Percentiles rank a stretch among this genome's conserved stretches.
Conservation (phyloP, 2,888 invertebrate species). For the Calameuta pallipes region DNA sequence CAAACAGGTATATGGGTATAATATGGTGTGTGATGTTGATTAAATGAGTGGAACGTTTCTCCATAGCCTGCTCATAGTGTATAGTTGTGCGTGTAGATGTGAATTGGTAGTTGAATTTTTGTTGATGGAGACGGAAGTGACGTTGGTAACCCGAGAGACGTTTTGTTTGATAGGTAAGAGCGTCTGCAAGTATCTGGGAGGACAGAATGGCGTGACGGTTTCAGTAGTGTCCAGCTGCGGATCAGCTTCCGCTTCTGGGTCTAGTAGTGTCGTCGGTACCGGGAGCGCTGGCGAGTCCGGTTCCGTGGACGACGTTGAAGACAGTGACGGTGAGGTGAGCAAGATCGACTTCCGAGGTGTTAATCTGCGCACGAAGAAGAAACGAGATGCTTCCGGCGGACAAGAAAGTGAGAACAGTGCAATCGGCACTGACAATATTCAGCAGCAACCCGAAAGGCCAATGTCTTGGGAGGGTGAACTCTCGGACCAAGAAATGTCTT, state of each 20-base stretch:
- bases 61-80: not conserved
- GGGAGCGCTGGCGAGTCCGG: conserved; percentile 33
- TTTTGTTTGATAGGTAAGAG: conserved; percentile 50
- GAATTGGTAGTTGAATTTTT: not conserved
- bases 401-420: conserved; percentile 58
- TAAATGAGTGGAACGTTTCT: not conserved
- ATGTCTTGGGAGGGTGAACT: conserved; percentile 97
- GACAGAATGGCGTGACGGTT: conserved; percentile 69
- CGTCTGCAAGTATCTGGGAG: conserved; percentile 61
- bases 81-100: not conserved
- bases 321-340: conserved; percentile 85
- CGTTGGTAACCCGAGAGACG: not conserved
- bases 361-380: conserved; percentile 75
- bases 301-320: conserved; percentile 66
- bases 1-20: not conserved
- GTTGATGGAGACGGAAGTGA: not conserved
- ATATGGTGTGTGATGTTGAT: not conserved
- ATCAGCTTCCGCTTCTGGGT: conserved; percentile 49
- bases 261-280: conserved; percentile 35
- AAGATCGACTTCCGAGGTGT: conserved; percentile 81
- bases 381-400: conserved; percentile 69
- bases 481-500: conserved; percentile 82
- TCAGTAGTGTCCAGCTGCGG: conserved; percentile 68
- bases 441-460: conserved; percentile 73
- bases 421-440: conserved; percentile 62